Percentiles rank a stretch among this genome's conserved stretches.
phyloP scores from a whole-genome alignment of 1,140 invertebrate species.

The Dreissena rostriformis region DNA sequence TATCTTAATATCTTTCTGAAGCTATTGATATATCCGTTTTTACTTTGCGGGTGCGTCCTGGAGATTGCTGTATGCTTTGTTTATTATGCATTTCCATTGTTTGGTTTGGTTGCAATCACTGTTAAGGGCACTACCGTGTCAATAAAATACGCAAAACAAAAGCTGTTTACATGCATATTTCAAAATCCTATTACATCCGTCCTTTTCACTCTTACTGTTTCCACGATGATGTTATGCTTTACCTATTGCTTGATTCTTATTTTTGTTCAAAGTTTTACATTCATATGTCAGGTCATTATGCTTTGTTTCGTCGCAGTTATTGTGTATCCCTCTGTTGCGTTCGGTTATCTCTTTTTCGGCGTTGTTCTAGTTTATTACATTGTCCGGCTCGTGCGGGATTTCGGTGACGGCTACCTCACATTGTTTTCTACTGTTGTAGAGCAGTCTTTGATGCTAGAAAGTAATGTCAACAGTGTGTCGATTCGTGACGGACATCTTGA shows the following conservation, averaged over 20 bases:
- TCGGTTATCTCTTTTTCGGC: conserved; percentile 39
- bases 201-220: neutral
- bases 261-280: conserved; percentile 39
- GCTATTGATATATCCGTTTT: neutral
- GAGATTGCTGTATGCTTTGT: conserved; percentile 6
- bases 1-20: too few species aligned
- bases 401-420: conserved; percentile 16
- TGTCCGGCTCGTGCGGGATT: neutral
- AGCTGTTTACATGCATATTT: neutral
- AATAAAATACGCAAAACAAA: neutral
- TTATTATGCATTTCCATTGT: conserved; percentile 25
- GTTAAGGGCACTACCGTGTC: neutral
- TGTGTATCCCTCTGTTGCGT: conserved; percentile 42
- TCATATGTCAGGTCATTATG: conserved; percentile 21
- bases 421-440: conserved; percentile 27
- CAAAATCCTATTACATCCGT: neutral
- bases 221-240: neutral
- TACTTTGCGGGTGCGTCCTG: neutral
- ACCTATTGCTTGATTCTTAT: neutral
- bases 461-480: neutral
- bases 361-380: conserved; percentile 35
- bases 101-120: neutral
- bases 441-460: neutral
- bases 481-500: conserved; percentile 10
- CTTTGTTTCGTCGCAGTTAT: conserved; percentile 41